These are phyloP conservation scores for Mola mola DNA, from an alignment of 2,113 vertebrate species.

Conservation along the genomic window DNA sequence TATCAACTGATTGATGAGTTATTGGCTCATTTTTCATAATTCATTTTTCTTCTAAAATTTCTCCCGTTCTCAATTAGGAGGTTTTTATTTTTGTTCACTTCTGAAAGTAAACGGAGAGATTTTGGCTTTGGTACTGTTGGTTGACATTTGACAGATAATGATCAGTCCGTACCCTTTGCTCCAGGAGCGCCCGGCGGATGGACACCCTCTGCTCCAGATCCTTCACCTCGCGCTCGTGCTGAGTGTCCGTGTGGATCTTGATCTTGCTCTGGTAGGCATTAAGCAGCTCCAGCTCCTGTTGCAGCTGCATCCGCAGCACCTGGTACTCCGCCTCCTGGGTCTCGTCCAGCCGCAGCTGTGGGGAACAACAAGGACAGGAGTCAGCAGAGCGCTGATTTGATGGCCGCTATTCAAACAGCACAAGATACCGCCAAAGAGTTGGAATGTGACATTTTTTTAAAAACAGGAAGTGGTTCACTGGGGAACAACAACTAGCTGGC, in stretches of 20 bases:
- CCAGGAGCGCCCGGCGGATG: conserved; percentile 88
- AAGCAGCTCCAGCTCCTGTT: conserved; percentile 92
- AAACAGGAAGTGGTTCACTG: too few species aligned
- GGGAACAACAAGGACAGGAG: background rate
- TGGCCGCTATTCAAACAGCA: too few species aligned
- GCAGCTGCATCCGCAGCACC: conserved; percentile 90
- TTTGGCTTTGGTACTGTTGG: fast-evolving
- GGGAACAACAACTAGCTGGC: too few species aligned
- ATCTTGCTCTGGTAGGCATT: conserved; percentile 96
- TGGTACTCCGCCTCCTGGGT: conserved; percentile 92
- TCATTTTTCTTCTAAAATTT: too few species aligned
- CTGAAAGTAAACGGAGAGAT: too few species aligned
- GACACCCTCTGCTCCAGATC: conserved; percentile 92
- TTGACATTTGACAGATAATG: background rate
- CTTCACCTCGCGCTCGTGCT: conserved; percentile 89
- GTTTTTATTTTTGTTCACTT: too few species aligned
- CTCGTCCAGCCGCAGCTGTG: conserved; percentile 89
- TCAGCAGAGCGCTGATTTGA: background rate
- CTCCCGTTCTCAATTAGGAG: too few species aligned
- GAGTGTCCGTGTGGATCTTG: conserved; percentile 91
- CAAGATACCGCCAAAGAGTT: background rate
- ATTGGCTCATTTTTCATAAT: too few species aligned
- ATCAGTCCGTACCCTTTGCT: conserved; percentile 87
- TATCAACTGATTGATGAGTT: too few species aligned
- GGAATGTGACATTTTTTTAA: too few species aligned